These are phyloP conservation scores for Lucinisca nassula DNA, from an alignment of 2,888 invertebrate species.

Conservation along the genomic window DNA sequence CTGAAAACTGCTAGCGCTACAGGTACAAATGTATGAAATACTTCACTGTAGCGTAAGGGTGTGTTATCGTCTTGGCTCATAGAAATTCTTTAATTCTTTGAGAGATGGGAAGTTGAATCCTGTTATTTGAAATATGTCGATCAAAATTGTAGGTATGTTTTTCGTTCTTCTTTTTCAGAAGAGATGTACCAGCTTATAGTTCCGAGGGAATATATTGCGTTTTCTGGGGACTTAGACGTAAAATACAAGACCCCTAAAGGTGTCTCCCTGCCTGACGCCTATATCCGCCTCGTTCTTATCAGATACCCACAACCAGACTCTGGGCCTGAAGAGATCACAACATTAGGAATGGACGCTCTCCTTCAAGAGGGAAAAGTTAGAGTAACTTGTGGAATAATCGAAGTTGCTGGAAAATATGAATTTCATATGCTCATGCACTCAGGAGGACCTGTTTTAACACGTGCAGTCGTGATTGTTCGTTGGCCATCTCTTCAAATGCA, in stretches of 20 bases:
- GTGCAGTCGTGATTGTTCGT: constrained; percentile 71
- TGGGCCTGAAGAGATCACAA: constrained; percentile 75
- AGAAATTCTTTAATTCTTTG: too few relatives aligned
- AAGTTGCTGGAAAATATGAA: constrained; percentile 81
- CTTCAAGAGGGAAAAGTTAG: constrained; percentile 72
- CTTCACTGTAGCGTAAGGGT: too few relatives aligned
- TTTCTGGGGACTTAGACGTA: constrained; percentile 81
- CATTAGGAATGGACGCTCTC: constrained; percentile 71
- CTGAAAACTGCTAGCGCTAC: too few relatives aligned
- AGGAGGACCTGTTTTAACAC: constrained; percentile 76
- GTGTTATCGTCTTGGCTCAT: too few relatives aligned
- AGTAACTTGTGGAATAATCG: constrained; percentile 83
- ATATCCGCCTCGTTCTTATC: constrained; percentile 76
- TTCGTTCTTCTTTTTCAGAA: constrained; percentile 72
- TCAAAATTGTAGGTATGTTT: too few relatives aligned
- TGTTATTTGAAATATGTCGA: too few relatives aligned
- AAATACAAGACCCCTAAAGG: constrained; percentile 79
- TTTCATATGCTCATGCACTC: constrained; percentile 79
- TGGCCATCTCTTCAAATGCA: constrained; percentile 79
- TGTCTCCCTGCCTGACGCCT: constrained; percentile 79
- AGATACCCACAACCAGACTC: constrained; percentile 21
- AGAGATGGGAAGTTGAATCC: too few relatives aligned
- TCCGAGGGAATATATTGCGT: constrained; percentile 79
- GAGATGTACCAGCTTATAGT: constrained; percentile 74
- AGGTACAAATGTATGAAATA: too few relatives aligned